Base-by-base conservation (phyloP, 2,888 invertebrate species). In the Lasioglossum marginatum region DNA sequence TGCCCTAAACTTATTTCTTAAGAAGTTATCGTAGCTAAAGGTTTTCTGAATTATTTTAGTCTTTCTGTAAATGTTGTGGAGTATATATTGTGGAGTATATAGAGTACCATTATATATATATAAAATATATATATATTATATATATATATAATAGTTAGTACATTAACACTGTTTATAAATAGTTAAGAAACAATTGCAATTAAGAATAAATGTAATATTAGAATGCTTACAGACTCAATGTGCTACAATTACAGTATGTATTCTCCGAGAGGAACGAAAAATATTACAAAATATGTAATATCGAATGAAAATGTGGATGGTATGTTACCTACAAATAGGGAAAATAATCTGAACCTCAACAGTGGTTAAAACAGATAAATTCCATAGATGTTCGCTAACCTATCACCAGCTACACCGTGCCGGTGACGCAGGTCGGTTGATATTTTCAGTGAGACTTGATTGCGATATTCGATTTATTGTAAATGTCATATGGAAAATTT, bases 331-430 rank as follows among this genome's bases (percentile, higher is more conserved):
- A 79, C 23, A 37, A 4, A 57, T 63, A 63, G 19, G 31, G 31
- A 75, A 79, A 45, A 80, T 83, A 83, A 80, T 79, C 27, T 80
- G 77, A 83, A 81, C 60, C 40, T 73, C 8, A 45, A 77, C 66
- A 60, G 23, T 68, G n/a, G 23, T 76, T 76, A 76, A 31, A 57
- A n/a, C 16, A 74, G 82, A 84, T 82, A 71, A 71, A 48, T 63
- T 74, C 23, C 70, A 75, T 78, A 82, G 78, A 81, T 87, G 37
- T 68, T 14, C 43, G 72, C 71, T 88, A 88, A 88, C 87, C 86
- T 88, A 72, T 82, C 76, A 73, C 63, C 34, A 57, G 8, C 43
- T 79, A 45, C 48, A 78, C 57, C 77, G 63, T 43, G 75, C 81
- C 86, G 78, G 78, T 71, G 74, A 79, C 45, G 63, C 63, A 63